These are phyloP conservation scores for Ambastaia sidthimunki DNA, from an alignment of 2,797 vertebrate genomes.

Conservation along the genomic window DNA sequence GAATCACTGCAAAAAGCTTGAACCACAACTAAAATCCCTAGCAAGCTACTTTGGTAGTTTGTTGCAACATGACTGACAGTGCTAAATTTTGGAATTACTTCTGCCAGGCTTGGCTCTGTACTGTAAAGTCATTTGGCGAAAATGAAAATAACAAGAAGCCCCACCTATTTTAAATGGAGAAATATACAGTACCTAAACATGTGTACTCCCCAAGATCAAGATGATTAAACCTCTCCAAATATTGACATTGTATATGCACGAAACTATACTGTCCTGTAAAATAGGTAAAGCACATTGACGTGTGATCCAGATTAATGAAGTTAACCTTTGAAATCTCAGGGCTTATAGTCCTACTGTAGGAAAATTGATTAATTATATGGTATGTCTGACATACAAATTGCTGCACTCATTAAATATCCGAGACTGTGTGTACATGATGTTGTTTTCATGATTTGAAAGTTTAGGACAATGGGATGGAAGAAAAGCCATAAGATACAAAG, in stretches of 20 bases:
- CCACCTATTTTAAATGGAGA: neutral
- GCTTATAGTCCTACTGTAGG: conserved; percentile 66
- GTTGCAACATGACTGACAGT: conserved; percentile 16
- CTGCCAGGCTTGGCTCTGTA: neutral
- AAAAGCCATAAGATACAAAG: conserved; percentile 65
- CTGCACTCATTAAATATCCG: conserved; percentile 60
- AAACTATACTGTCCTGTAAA: conserved; percentile 55
- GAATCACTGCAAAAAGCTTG: neutral
- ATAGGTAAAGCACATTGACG: conserved; percentile 52
- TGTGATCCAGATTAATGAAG: conserved; percentile 61
- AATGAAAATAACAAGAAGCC: neutral
- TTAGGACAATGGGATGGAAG: conserved; percentile 55
- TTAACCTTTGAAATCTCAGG: conserved; percentile 70
- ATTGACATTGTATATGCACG: conserved; percentile 62
- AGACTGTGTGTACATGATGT: conserved; percentile 27
- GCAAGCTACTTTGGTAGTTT: conserved; percentile 32
- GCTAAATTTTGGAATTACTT: neutral
- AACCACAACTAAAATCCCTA: conserved; percentile 16
- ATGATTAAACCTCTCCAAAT: conserved; percentile 36
- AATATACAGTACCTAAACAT: neutral
- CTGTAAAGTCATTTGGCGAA: neutral
- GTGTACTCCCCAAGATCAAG: conserved; percentile 14
- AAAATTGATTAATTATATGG: conserved; percentile 36
- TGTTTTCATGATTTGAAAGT: conserved; percentile 38
- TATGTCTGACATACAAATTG: conserved; percentile 53